Percentiles rank a stretch among this genome's conserved stretches.
Evolutionary conservation across 1,140 invertebrate genomes (phyloP).

Genomic region (Cheumatopsyche charites): DNA sequence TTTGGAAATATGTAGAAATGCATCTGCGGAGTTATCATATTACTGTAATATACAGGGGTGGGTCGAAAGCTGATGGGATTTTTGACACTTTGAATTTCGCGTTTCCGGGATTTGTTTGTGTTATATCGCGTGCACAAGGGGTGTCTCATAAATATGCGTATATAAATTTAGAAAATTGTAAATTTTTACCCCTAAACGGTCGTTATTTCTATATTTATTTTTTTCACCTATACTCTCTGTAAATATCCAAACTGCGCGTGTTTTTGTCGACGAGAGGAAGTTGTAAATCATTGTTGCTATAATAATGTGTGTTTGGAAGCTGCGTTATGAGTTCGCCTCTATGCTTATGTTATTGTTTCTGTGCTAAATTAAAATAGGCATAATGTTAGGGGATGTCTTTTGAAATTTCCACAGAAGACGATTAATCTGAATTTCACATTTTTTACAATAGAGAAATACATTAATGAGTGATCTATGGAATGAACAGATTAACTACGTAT

Average conservation of each 20-base stretch:
- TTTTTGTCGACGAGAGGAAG: constrained; percentile 37
- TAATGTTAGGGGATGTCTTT: constrained; percentile 28
- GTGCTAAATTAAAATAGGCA: constrained; percentile 35
- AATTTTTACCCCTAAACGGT: constrained; percentile 31
- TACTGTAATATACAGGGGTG: background rate
- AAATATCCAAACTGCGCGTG: constrained; percentile 25
- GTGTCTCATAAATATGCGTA: constrained; percentile 12
- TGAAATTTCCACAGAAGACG: too few species aligned
- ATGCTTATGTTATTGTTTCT: constrained; percentile 43
- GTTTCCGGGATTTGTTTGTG: constrained; percentile 54
- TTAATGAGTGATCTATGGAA: too few species aligned
- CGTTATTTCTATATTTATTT: constrained; percentile 16
- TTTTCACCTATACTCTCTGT: background rate
- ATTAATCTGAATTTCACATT: too few species aligned
- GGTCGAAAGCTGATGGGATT: constrained; percentile 53
- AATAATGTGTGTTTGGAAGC: constrained; percentile 34
- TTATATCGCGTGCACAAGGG: background rate
- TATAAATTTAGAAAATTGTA: constrained; percentile 43
- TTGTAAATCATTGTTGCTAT: constrained; percentile 47
- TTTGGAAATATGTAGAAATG: background rate
- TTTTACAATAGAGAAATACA: too few species aligned
- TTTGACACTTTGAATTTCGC: constrained; percentile 58
- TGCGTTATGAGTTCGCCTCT: too few species aligned
- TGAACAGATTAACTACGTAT: too few species aligned
- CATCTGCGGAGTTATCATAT: background rate